phyloP scores from a whole-genome alignment of 2,113 vertebrate species.

The Meles meles region DNA sequence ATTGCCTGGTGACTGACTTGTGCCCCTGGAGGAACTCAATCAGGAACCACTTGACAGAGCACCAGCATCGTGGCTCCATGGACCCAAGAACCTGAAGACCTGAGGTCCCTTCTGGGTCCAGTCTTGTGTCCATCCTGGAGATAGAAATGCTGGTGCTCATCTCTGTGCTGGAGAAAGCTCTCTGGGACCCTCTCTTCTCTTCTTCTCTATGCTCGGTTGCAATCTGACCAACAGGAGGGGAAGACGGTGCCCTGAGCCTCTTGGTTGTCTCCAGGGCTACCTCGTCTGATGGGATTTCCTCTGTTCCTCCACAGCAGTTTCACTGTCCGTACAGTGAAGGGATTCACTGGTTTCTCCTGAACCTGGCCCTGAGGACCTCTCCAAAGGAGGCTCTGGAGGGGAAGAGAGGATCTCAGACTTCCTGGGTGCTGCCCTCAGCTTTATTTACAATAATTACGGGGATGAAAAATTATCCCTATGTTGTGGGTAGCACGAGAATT shows the following conservation, averaged over 20 bases:
- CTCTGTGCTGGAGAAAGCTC: neutral
- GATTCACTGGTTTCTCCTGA: neutral
- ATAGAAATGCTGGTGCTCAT: neutral
- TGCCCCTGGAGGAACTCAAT: neutral
- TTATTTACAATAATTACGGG: neutral
- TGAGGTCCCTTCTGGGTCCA: neutral
- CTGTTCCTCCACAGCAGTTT: fast-evolving
- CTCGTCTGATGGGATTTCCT: neutral
- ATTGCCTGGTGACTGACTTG: neutral
- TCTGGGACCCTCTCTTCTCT: neutral
- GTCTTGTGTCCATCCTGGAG: neutral
- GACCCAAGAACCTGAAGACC: neutral
- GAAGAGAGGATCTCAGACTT: neutral
- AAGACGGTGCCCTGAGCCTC: no score
- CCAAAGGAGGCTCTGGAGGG: neutral
- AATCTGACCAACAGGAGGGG: neutral
- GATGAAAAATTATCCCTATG: neutral
- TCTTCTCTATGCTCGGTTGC: neutral
- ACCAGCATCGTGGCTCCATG: neutral
- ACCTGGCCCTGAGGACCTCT: neutral
- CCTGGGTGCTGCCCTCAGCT: neutral
- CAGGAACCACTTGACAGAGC: neutral
- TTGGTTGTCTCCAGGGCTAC: neutral
- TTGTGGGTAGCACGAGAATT: neutral
- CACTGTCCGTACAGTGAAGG: no score